phyloP scores from a whole-genome alignment of 1,140 invertebrate species.

The Gonatopus flavifemur region DNA sequence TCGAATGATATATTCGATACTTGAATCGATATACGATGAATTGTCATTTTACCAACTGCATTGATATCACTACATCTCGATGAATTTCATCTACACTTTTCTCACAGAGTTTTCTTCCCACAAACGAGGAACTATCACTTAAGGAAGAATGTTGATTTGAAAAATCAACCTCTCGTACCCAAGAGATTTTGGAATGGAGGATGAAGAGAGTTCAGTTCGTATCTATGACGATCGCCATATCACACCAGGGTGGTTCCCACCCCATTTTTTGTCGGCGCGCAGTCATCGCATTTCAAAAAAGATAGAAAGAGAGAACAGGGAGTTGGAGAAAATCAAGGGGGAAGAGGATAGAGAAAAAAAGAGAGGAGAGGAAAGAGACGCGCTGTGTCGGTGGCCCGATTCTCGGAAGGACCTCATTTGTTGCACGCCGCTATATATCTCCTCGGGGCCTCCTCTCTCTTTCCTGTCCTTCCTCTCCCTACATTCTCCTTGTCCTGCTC shows the following conservation, averaged over 20 bases:
- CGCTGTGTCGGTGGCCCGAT: conserved; percentile 57
- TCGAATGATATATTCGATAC: too few species aligned
- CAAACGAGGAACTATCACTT: too few species aligned
- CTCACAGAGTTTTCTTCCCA: too few species aligned
- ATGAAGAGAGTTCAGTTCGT: conserved; percentile 18
- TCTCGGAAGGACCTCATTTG: conserved; percentile 60
- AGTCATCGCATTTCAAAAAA: too few species aligned
- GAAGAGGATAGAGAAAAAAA: conserved; percentile 1
- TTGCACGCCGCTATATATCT: conserved; percentile 43
- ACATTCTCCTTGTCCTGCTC: conserved; percentile 9
- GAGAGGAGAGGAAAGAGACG: too few species aligned
- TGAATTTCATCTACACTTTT: too few species aligned
- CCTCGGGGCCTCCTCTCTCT: conserved; percentile 18
- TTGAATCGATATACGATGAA: too few species aligned
- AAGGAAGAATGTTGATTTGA: too few species aligned
- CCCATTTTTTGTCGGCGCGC: conserved; percentile 35
- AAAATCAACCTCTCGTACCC: too few species aligned
- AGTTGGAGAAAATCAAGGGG: not conserved
- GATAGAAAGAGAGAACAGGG: too few species aligned
- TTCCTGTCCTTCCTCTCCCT: not conserved
- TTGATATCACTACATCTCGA: too few species aligned
- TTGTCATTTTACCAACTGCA: too few species aligned
- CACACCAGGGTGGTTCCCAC: conserved; percentile 49
- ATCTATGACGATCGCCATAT: conserved; percentile 19
- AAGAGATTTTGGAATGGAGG: conserved; percentile 1